Percentiles rank a stretch among this genome's conserved stretches.
These are phyloP conservation scores for Hydrozoanthus gracilis DNA, from an alignment of 92 coral and sea anemone species.

Conservation along the genomic window DNA sequence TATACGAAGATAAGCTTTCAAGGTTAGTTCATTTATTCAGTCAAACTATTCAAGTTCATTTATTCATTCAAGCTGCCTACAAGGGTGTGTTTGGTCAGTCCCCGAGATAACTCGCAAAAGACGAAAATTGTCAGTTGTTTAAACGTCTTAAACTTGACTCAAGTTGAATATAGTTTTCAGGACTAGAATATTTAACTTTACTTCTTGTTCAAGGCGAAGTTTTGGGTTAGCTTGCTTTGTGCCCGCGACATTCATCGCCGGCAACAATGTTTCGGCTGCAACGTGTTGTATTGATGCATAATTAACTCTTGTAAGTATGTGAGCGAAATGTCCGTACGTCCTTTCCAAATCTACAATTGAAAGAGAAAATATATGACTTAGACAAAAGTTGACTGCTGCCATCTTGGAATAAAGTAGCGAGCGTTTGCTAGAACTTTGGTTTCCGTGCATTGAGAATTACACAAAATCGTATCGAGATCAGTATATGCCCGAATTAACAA, in stretches of 20 bases:
- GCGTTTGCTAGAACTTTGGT: background rate
- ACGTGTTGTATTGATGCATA: background rate
- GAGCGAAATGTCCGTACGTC: background rate
- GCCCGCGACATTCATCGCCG: background rate
- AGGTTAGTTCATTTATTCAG: conserved; percentile 51
- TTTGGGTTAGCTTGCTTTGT: background rate
- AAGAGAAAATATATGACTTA: background rate
- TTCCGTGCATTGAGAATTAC: background rate
- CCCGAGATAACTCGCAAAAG: background rate
- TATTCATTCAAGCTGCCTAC: conserved; percentile 8
- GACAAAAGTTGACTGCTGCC: background rate
- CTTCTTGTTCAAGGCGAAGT: background rate
- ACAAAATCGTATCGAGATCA: background rate
- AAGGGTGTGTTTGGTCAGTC: conserved; percentile 20
- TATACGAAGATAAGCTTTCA: conserved; percentile 57
- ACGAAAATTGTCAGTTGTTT: background rate
- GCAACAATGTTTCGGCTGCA: background rate
- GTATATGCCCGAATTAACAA: background rate
- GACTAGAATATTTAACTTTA: too few species aligned
- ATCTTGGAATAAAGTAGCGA: background rate
- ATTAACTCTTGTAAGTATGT: background rate
- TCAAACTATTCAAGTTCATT: background rate
- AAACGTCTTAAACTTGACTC: background rate
- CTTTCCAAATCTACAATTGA: background rate
- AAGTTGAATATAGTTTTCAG: background rate